Base-by-base conservation (phyloP, 2,888 invertebrate species). In the Lysandra bellargus region DNA sequence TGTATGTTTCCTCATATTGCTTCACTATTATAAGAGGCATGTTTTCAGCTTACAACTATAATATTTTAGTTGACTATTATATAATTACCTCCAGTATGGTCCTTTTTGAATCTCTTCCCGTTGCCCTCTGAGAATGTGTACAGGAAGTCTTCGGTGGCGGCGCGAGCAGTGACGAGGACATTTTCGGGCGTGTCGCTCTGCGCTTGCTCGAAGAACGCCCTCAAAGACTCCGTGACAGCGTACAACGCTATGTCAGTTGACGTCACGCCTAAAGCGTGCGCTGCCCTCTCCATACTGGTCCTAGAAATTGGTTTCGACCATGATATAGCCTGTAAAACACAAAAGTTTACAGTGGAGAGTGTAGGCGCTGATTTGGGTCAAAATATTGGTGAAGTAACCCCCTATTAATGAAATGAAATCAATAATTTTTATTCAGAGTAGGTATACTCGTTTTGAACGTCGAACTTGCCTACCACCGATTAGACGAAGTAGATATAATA, bases 241-340 rank as follows among this genome's bases (percentile, higher is more conserved):
- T 95, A 95, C 5, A 97, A 88, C 0, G 96, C 90, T 37, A 97
- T 93, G 85, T 97, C 97, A 0, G 96, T 95, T 75, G 96, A 95
- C 0, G 96, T 95, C 0, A 96, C 96, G 1, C 95, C 96, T 0
- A 96, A 95, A 0, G 95, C 95, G 12, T 92, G 92, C 0, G 96
- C 95, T 4, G 96, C 95, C 57, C 95, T 93, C 78, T 95, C 95
- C 7, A 97, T 89, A 17, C 94, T 88, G 0, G 95, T 95, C 6
- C 95, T 89, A 7, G 96, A 91, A 0, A 97, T 95, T 0, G 96
- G 95, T 0, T 96, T 95, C 0, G 97, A 97, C 97, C 97, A 97
- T 0, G 96, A 95, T 2, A 96, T 95, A 1, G 96, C 96, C 94
- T 94, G 80, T 12, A 79, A 78, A 17, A 17, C 53, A 80, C 57